phyloP scores from a whole-genome alignment of 2,113 vertebrate genomes.

The Oryzias celebensis region DNA sequence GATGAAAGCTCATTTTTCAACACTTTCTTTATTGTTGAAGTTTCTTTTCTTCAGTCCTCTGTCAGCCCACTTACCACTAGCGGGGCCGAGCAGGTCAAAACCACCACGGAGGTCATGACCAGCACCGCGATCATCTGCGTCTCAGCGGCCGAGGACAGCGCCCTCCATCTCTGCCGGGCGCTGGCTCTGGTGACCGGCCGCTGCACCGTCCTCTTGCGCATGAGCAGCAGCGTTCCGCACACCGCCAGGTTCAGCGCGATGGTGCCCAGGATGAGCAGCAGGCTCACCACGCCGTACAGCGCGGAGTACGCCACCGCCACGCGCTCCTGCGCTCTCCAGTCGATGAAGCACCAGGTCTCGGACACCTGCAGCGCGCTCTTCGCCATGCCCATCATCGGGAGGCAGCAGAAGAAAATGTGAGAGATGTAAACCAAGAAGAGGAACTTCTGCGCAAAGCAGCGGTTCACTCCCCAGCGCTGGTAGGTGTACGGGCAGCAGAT shows the following conservation, averaged over 20 bases:
- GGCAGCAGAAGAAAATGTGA: constrained; percentile 90
- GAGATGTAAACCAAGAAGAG: constrained; percentile 86
- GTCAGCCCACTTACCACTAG: constrained; percentile 84
- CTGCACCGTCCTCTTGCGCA: constrained; percentile 87
- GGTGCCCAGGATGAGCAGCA: constrained; percentile 88
- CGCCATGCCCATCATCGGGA: constrained; percentile 89
- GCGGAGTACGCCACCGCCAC: constrained; percentile 82
- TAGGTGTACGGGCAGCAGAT: constrained; percentile 97
- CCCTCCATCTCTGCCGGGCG: constrained; percentile 80
- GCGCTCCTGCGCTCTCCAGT: constrained; percentile 79
- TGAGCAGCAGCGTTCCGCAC: constrained; percentile 89
- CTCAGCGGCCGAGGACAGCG: constrained; percentile 83
- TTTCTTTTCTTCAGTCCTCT: no score
- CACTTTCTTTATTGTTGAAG: no score
- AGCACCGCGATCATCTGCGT: constrained; percentile 97
- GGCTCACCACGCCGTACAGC: constrained; percentile 90
- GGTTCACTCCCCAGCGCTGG: constrained; percentile 81
- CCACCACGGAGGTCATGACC: constrained; percentile 90
- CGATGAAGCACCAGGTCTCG: constrained; percentile 93
- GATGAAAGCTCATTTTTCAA: no score
- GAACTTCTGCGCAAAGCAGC: constrained; percentile 84
- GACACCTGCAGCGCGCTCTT: constrained; percentile 81
- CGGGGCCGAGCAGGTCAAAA: constrained; percentile 94
- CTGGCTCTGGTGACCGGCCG: constrained; percentile 82
- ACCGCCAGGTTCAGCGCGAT: constrained; percentile 91